Evolutionary conservation across 2,888 invertebrate species (phyloP).

Genomic region (Cybosia mesomella): DNA sequence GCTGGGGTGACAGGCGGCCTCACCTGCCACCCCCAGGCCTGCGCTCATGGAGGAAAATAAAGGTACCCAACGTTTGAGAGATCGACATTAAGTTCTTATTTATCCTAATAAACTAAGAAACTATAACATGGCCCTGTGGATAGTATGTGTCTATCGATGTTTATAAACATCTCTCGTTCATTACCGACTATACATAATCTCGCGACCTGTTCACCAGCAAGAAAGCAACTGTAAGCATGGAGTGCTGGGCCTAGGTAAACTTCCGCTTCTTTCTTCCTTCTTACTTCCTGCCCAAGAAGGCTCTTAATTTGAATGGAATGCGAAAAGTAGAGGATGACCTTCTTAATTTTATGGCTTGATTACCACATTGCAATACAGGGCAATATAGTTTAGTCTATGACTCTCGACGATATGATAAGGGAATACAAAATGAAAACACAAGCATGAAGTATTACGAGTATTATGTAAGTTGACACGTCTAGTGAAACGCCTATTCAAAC

Average conservation of each 20-base stretch:
- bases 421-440: not conserved
- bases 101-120: not conserved
- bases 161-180: no score
- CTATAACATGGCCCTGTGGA: no score
- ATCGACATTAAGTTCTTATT: not conserved
- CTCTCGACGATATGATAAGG: not conserved
- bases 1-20: no score
- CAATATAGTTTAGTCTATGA: conserved; percentile 1
- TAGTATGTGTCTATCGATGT: no score
- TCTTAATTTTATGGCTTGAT: not conserved
- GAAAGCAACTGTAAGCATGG: no score
- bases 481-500: not conserved
- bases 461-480: not conserved
- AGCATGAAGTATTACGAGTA: no score
- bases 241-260: not conserved
- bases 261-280: no score
- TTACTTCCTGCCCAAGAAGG: not conserved
- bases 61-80: not conserved
- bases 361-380: not conserved
- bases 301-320: not conserved
- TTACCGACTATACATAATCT: not conserved
- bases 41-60: no score
- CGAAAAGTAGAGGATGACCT: not conserved
- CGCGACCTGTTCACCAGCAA: not conserved
- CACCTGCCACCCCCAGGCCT: no score